phyloP scores from a whole-genome alignment of 2,888 invertebrate genomes.

The Hydraecia micacea region DNA sequence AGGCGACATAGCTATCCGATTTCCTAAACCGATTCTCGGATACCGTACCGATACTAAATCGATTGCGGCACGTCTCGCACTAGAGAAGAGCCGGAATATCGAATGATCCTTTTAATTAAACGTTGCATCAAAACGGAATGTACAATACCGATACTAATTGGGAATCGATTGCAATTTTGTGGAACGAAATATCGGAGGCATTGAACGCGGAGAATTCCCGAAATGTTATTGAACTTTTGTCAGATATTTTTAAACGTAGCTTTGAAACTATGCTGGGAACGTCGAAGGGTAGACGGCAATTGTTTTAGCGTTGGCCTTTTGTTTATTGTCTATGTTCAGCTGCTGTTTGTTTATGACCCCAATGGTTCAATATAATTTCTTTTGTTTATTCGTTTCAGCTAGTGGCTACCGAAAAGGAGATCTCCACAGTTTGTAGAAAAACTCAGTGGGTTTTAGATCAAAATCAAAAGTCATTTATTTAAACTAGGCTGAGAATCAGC shows the following conservation, averaged over 20 bases:
- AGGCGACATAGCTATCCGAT: slow-evolving; percentile 41
- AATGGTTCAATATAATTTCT: slow-evolving; percentile 20
- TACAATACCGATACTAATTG: slow-evolving; percentile 48
- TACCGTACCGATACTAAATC: slow-evolving; percentile 32
- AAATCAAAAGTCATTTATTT: no score
- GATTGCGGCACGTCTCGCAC: slow-evolving; percentile 30
- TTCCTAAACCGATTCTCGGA: slow-evolving; percentile 22
- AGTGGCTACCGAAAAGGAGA: neutral
- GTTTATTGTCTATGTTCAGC: slow-evolving; percentile 26
- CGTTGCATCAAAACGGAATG: slow-evolving; percentile 48
- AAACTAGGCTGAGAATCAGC: no score
- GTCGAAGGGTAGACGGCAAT: slow-evolving; percentile 19
- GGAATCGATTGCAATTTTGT: slow-evolving; percentile 54
- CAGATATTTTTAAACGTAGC: slow-evolving; percentile 38
- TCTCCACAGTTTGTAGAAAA: slow-evolving; percentile 2
- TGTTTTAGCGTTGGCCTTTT: slow-evolving; percentile 21
- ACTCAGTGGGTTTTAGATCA: neutral
- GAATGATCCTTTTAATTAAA: slow-evolving; percentile 52
- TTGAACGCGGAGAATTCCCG: slow-evolving; percentile 12
- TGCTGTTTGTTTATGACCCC: slow-evolving; percentile 2
- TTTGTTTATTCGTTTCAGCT: slow-evolving; percentile 8
- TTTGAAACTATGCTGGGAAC: slow-evolving; percentile 2
- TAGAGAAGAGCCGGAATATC: slow-evolving; percentile 44
- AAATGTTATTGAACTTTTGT: slow-evolving; percentile 44
- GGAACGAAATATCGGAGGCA: slow-evolving; percentile 41